Evolutionary conservation across 2,888 invertebrate species (phyloP).

Genomic region (Caradrina kadenii): DNA sequence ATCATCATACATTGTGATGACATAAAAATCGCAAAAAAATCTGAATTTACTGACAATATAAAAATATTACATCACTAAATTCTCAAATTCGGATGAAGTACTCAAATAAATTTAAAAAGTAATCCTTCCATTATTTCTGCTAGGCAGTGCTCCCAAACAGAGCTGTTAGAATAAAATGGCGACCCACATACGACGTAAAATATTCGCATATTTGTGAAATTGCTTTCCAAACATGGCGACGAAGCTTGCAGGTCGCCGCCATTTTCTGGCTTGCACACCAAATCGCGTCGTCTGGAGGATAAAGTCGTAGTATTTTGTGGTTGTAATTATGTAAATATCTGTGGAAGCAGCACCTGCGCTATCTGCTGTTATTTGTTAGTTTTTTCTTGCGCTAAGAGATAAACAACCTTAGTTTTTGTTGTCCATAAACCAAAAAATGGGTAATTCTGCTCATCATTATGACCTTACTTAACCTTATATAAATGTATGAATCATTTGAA

Average conservation of each 20-base stretch:
- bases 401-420: neutral
- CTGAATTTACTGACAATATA: too few relatives aligned
- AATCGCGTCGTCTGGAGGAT: constrained; percentile 52
- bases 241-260: constrained; percentile 53
- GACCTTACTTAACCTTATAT: too few relatives aligned
- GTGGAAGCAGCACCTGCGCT: constrained; percentile 37
- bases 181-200: constrained; percentile 52
- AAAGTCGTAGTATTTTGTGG: constrained; percentile 39
- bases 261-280: constrained; percentile 60
- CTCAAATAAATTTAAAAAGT: constrained; percentile 1
- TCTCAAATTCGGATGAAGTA: too few relatives aligned
- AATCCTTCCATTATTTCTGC: constrained; percentile 4
- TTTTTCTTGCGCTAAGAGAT: constrained; percentile 3
- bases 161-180: constrained; percentile 32
- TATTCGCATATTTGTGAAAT: constrained; percentile 67
- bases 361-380: constrained; percentile 8
- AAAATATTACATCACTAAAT: too few relatives aligned
- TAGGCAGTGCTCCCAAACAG: constrained; percentile 16
- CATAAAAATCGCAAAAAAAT: too few relatives aligned
- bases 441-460: too few relatives aligned
- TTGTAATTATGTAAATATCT: constrained; percentile 51
- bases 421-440: too few relatives aligned
- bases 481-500: too few relatives aligned
- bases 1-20: too few relatives aligned
- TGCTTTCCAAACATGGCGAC: constrained; percentile 66